phyloP scores from a whole-genome alignment of 2,113 vertebrate genomes.

The Xiphophorus couchianus region DNA sequence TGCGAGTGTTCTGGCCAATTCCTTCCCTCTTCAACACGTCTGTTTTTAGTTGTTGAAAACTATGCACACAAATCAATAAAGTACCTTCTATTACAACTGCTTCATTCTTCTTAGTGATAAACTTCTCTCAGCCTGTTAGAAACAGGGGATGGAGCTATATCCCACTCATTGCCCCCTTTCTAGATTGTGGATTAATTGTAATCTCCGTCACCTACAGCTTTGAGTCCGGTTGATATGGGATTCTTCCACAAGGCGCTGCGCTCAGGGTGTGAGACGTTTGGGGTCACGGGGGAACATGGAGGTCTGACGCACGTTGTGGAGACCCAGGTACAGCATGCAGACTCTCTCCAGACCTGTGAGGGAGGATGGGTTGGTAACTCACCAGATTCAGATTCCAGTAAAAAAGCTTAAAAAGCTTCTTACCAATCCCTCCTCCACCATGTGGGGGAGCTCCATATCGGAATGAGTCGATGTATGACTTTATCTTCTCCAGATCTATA shows the following conservation, averaged over 20 bases:
- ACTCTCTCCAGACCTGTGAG: conserved; percentile 93
- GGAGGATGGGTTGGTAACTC: not conserved
- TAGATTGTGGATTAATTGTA: conserved; percentile 40
- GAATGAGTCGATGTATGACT: conserved; percentile 96
- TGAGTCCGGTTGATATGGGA: conserved; percentile 1
- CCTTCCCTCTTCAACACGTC: conserved; percentile 4
- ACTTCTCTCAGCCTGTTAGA: conserved; percentile 50
- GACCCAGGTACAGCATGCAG: conserved; percentile 95
- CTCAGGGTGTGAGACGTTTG: conserved; percentile 95
- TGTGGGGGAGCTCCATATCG: conserved; percentile 96
- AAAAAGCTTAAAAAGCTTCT: conserved; percentile 28
- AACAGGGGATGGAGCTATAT: conserved; percentile 41
- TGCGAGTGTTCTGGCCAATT: conserved; percentile 2
- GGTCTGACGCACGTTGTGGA: conserved; percentile 96
- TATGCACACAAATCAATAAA: conserved; percentile 47
- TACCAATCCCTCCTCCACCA: conserved; percentile 97
- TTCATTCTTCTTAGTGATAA: conserved; percentile 39
- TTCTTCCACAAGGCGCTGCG: conserved; percentile 2
- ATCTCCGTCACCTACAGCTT: conserved; percentile 33
- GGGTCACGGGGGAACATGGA: conserved; percentile 99
- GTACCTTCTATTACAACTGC: conserved; percentile 12
- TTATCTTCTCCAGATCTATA: conserved; percentile 98
- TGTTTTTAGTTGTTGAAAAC: conserved; percentile 33
- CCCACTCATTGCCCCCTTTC: conserved; percentile 1
- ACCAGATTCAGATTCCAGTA: not conserved